Conservation (phyloP, 2,888 invertebrate species). For the Tortrix viridana region DNA sequence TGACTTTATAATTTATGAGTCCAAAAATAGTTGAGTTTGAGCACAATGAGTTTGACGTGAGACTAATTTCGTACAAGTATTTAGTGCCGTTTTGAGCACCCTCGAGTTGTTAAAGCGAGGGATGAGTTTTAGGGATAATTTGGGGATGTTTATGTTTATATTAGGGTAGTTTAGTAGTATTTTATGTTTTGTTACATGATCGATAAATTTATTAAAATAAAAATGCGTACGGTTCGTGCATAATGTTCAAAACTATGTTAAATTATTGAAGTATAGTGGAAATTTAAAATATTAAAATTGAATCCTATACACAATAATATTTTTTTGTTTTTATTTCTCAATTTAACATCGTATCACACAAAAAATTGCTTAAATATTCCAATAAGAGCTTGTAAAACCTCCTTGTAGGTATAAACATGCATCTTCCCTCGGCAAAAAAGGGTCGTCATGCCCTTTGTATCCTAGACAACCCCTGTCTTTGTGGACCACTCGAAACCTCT, state of each 20-base stretch:
- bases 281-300: too few species aligned
- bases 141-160: slow-evolving; percentile 14
- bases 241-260: too few species aligned
- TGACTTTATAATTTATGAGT: slow-evolving; percentile 65
- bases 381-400: not conserved
- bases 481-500: slow-evolving; percentile 6
- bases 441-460: slow-evolving; percentile 20
- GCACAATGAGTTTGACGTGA: slow-evolving; percentile 60
- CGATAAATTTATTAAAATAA: too few species aligned
- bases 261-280: too few species aligned
- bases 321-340: too few species aligned
- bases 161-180: slow-evolving; percentile 5
- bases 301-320: too few species aligned
- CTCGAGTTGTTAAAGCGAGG: not conserved
- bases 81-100: slow-evolving; percentile 56
- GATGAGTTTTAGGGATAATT: slow-evolving; percentile 9
- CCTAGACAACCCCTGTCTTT: slow-evolving; percentile 8
- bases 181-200: too few species aligned
- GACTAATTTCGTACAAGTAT: slow-evolving; percentile 70
- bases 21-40: slow-evolving; percentile 58
- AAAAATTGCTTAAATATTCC: not conserved
- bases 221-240: too few species aligned
- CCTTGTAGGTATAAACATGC: not conserved
- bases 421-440: slow-evolving; percentile 11
- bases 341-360: too few species aligned